Base-by-base conservation (phyloP, 2,888 invertebrate genomes). In the Drosophila cracens region DNA sequence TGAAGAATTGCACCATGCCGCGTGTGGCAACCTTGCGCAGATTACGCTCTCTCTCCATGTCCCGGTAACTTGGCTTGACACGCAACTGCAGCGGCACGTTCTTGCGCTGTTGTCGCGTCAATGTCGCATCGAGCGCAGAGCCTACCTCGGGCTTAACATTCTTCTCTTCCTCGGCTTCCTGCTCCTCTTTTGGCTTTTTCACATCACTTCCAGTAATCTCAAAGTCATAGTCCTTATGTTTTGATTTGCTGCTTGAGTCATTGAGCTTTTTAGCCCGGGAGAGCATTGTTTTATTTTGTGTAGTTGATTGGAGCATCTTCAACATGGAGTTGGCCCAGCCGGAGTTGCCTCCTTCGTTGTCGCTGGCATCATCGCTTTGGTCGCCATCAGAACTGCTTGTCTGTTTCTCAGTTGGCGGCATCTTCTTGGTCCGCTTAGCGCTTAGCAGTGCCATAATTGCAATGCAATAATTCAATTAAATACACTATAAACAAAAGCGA, bases 1-100 rank as follows among this genome's bases (percentile, higher is more conserved):
- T 98, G 89, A 98, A 98, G 74, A 98, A 94, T 91, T 98, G 98
- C 0, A 98, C 98, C 1, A 98, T 98, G 89, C 98, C 98, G 92
- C 96, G 97, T 43, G 98, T 98, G 13, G 98, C 98, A 85, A 98
- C 96, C 94, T 96, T 97, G 40, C 96, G 94, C 56, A 98, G 92
- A 66, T 95, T 93, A 82, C 95, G 95, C 93, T 98, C 98, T 79
- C 96, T 94, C 64, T 97, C 96, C 84, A 95, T 95, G 81, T 98
- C 96, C 78, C 95, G 93, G 78, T 95, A 94, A 68, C 96, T 95
- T 51, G 98, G 98, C 93, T 97, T 98, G 0, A 95, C 93, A 85
- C 97, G 94, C 60, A 92, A 58, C 62, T 87, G 85, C 0, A 97
- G 94, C 73, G 95, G 94, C 62, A 96, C 94, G 80, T 91, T 93